A percentile compares a stretch with the other conserved stretches of the same genome.
Evolutionary conservation across 2,888 invertebrate genomes (phyloP).

Genomic region (Cerastis rubricosa): DNA sequence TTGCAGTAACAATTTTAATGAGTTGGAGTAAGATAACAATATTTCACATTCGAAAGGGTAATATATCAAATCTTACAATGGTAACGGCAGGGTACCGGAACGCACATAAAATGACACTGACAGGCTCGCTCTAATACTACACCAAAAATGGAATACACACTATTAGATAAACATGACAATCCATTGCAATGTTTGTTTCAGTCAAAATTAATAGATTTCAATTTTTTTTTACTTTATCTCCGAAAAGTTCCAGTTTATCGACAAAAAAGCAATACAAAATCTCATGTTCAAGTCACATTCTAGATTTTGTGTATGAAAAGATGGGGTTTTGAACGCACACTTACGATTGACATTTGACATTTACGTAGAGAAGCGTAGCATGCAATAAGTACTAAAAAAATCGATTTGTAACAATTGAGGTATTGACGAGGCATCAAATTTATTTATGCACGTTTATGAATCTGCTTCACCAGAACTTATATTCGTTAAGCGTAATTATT

Average conservation of each 20-base stretch:
- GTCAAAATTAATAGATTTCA: not conserved
- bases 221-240: not conserved
- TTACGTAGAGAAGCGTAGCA: constrained; percentile 14
- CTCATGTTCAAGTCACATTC: no score
- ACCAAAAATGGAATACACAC: not conserved
- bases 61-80: not conserved
- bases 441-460: not conserved
- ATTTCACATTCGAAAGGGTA: not conserved
- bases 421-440: rapidly evolving
- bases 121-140: constrained; percentile 16
- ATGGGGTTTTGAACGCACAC: constrained; percentile 11
- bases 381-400: not conserved
- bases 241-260: not conserved
- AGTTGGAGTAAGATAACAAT: constrained; percentile 20
- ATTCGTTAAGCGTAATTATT: not conserved
- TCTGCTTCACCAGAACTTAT: not conserved
- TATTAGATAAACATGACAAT: not conserved
- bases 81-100: not conserved
- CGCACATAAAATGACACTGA: constrained; percentile 24
- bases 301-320: no score
- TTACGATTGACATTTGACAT: not conserved
- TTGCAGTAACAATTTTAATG: not conserved
- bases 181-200: not conserved
- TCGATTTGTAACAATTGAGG: not conserved
- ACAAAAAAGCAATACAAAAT: not conserved